Base-by-base conservation (phyloP, 2,888 invertebrate genomes). In the Brachypalpus laphriformis region DNA sequence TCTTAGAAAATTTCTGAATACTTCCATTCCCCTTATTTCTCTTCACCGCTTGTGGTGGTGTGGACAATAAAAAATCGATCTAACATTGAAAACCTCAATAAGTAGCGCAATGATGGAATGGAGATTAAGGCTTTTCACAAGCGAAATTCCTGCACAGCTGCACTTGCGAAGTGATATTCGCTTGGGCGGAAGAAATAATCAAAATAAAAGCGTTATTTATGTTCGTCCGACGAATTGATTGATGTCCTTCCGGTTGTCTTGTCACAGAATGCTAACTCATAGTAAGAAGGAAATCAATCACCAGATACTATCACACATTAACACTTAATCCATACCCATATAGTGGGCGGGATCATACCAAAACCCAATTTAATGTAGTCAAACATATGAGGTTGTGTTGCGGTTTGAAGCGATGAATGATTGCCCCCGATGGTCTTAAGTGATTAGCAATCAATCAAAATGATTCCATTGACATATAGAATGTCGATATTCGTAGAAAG, bases 381-480 rank as follows among this genome's bases (percentile, higher is more conserved):
- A 65, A 82, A 66, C 71, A 78, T 66, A 72, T 77, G 54, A 66
- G 61, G 28, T 25, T 65, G 45, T 20, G 47, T 56, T 72, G 61
- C 59, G 51, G 78, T 82, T 61, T n/a, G 51, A 2, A 42, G 37
- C 47, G 66, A 28, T 71, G 66, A 71, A 54, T 54, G 70, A 72
- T 66, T 65, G 45, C 20, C 28, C 25, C 20, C 28, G 40, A 61
- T 59, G 51, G 45, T 40, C 72, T 45, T 54, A 51, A 72, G 71
- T 82, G 82, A 82, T 77, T 77, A 72, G 77, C 72, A 72, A 82
- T 82, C 82, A 77, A 77, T 82, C 82, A 82, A 72, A 66, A 72
- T 28, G 66, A 66, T 72, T 66, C 45, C 37, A 72, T 49, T 40
- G 51, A 57, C 57, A 66, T 70, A 18, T 51, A 42, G 42, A 34